Evolutionary conservation across 2,797 vertebrate genomes (phyloP).

Genomic region (Morus bassanus): DNA sequence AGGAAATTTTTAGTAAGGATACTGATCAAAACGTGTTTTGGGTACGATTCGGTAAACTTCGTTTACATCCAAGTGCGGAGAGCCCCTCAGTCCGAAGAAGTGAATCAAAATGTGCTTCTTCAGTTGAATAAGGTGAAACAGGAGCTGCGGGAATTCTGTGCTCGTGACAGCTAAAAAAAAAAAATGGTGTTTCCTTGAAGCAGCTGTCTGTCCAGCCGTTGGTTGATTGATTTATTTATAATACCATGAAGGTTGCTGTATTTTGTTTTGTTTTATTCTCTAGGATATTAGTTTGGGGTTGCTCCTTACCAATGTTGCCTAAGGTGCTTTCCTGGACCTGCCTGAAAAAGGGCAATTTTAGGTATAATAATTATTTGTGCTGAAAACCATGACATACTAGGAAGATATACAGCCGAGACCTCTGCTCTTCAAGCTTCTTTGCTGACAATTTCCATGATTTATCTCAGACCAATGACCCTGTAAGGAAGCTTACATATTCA

Average conservation of each 20-base stretch:
- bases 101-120: neutral
- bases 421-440: neutral
- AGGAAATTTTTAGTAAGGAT: too few species aligned
- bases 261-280: neutral
- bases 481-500: neutral
- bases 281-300: neutral
- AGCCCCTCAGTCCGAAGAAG: fast-evolving
- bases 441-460: neutral
- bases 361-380: neutral
- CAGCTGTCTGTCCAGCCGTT: neutral
- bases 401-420: neutral
- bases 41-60: fast-evolving
- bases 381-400: fast-evolving
- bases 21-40: fast-evolving
- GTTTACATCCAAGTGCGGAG: fast-evolving
- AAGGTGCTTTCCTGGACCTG: neutral
- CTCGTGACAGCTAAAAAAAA: fast-evolving
- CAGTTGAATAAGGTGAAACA: neutral
- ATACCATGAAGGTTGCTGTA: neutral
- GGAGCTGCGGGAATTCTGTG: neutral
- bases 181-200: fast-evolving
- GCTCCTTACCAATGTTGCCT: neutral
- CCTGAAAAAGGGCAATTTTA: neutral
- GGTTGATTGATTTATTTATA: too few species aligned
- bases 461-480: neutral